These are phyloP conservation scores for Nephrocerus scutellatus DNA, from an alignment of 2,888 invertebrate genomes.

Conservation along the genomic window DNA sequence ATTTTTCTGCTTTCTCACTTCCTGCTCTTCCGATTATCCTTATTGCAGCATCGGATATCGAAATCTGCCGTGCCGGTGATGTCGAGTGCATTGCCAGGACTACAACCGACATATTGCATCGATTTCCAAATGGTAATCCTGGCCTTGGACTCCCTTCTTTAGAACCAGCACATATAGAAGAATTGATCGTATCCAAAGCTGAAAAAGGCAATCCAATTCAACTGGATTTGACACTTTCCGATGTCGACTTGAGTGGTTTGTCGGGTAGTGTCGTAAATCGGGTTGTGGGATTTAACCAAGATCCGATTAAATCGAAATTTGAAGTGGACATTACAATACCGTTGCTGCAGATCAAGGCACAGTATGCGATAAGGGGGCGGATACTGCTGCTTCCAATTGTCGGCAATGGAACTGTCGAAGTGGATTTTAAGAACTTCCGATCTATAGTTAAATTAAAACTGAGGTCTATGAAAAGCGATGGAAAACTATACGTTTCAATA, in stretches of 20 bases:
- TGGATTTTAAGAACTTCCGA: slow-evolving; percentile 27
- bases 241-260: slow-evolving; percentile 27
- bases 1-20: no score
- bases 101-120: slow-evolving; percentile 25
- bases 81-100: slow-evolving; percentile 27
- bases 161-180: slow-evolving; percentile 23
- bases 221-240: slow-evolving; percentile 27
- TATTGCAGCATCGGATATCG: slow-evolving; percentile 26
- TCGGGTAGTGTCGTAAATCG: slow-evolving; percentile 24
- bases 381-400: slow-evolving; percentile 42
- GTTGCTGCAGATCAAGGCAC: slow-evolving; percentile 26
- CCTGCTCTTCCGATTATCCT: not conserved
- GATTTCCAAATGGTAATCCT: slow-evolving; percentile 30
- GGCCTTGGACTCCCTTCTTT: slow-evolving; percentile 27
- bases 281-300: slow-evolving; percentile 31
- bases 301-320: slow-evolving; percentile 26
- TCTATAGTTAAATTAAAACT: slow-evolving; percentile 23
- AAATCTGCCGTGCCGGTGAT: slow-evolving; percentile 31
- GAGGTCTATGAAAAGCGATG: slow-evolving; percentile 13
- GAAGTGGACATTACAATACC: slow-evolving; percentile 26
- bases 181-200: slow-evolving; percentile 24
- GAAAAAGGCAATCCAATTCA: slow-evolving; percentile 23
- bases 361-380: slow-evolving; percentile 41
- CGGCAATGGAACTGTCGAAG: slow-evolving; percentile 35
- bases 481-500: slow-evolving; percentile 22